Evolutionary conservation across 2,888 invertebrate species (phyloP), one percentile per base, ranked within the genome.

Genomic region (Trachelus troglodyta): DNA sequence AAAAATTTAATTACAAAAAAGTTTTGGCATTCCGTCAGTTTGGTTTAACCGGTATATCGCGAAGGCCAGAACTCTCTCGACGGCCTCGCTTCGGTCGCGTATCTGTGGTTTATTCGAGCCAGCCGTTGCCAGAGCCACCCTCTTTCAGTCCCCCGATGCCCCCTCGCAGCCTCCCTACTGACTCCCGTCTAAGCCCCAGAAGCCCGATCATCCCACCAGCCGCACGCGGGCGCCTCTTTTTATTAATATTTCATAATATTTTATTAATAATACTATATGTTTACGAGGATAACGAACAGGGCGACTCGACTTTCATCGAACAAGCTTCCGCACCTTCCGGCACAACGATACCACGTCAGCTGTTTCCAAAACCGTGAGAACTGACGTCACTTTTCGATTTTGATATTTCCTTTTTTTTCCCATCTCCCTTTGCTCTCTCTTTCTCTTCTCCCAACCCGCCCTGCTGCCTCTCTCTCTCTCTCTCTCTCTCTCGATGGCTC

Each of bases 1-100:
- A 90, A 90, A 90, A 91, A 91, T 91, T 91, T 91, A 91, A 91
- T 91, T 91, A 91, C 89, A 91, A 89, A 90, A 91, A 91, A 91
- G 90, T 91, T 91, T 90, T 90, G 91, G 90, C 91, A 91, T 91
- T 91, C 91, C 91, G 89, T 91, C 91, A 90, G 91, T 90, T 90
- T 87, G 88, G 89, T 88, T 89, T 88, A 90, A 87, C 87, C 84
- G 83, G 83, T 87, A 86, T 86, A 86, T 85, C 85, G 85, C 79
- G 77, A 82, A 83, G 83, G 84, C 82, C 83, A 82, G 83, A 84
- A 83, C 83, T 83, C 71, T 75, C 80, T 77, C 71, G 35, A 69
- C 76, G 77, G 80, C 81, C 81, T 78, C 83, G 83, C 81, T 83
- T 81, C 82, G 83, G 84, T 83, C 86, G 85, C 90, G 87, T 90